Conservation (phyloP, 2,113 vertebrate species). For the Mirza zaza region DNA sequence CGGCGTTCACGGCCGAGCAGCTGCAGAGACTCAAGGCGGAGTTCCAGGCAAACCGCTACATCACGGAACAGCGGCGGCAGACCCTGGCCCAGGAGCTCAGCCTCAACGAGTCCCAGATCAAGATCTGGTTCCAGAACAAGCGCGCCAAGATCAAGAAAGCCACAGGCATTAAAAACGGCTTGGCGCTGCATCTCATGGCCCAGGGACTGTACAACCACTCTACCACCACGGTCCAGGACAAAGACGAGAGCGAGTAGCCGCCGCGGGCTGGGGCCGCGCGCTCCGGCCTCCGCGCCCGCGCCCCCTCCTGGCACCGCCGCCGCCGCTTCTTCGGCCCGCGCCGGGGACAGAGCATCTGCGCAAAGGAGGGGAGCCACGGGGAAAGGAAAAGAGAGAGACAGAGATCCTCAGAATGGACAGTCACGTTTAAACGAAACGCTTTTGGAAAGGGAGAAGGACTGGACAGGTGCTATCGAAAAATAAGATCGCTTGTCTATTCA, state of each 20-base stretch:
- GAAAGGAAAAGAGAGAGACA: background rate
- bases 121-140: conserved; percentile 98
- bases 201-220: conserved; percentile 97
- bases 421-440: background rate
- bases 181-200: conserved; percentile 95
- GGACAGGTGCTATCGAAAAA: conserved; percentile 92
- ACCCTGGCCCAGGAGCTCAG: conserved; percentile 93
- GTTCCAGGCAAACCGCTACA: conserved; percentile 94
- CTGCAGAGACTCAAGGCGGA: conserved; percentile 94
- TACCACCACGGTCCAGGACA: conserved; percentile 95
- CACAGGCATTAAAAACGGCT: conserved; percentile 89
- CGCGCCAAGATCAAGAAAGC: conserved; percentile 96
- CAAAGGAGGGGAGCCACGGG: conserved; percentile 43
- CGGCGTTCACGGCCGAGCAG: conserved; percentile 95
- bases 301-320: conserved; percentile 51
- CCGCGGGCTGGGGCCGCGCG: conserved; percentile 54
- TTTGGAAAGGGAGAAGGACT: conserved; percentile 72
- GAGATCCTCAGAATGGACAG: conserved; percentile 5
- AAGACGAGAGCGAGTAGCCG: conserved; percentile 94
- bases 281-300: conserved; percentile 15
- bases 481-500: conserved; percentile 92
- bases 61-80: conserved; percentile 94
- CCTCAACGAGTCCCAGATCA: conserved; percentile 96
- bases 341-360: conserved; percentile 61
- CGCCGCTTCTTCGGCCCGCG: background rate